These are phyloP conservation scores for Cephus rjabovi DNA, from an alignment of 2,888 invertebrate genomes.

Conservation along the genomic window DNA sequence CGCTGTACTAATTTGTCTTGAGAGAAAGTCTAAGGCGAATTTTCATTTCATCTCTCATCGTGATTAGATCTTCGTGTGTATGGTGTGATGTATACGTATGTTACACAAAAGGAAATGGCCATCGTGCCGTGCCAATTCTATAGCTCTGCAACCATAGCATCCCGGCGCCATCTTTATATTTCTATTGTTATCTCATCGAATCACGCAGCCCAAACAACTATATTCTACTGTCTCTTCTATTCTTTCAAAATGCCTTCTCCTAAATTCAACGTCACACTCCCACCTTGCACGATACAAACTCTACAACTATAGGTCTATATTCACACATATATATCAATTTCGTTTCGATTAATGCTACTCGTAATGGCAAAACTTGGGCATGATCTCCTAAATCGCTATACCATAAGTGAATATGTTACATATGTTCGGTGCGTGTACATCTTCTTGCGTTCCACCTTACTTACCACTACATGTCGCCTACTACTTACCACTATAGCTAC, in stretches of 20 bases:
- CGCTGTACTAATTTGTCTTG: neutral
- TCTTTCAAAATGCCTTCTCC: neutral
- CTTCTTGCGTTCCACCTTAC: slow-evolving; percentile 23
- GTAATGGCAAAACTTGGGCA: slow-evolving; percentile 43
- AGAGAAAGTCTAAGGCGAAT: neutral
- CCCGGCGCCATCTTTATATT: neutral
- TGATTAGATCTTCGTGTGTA: neutral
- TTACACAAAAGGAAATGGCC: neutral
- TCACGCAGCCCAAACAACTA: neutral
- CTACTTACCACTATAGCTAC: neutral
- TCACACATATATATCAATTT: slow-evolving; percentile 49
- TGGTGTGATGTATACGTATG: neutral
- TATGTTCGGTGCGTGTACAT: slow-evolving; percentile 31
- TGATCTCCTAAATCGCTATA: slow-evolving; percentile 22
- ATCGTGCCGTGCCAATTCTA: neutral
- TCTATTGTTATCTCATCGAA: neutral
- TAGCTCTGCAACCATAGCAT: neutral
- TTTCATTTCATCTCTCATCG: neutral
- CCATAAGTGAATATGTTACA: slow-evolving; percentile 50
- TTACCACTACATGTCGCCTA: slow-evolving; percentile 2
- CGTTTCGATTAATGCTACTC: slow-evolving; percentile 39
- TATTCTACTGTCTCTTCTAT: neutral
- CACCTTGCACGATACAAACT: slow-evolving; percentile 39
- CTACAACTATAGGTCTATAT: slow-evolving; percentile 48
- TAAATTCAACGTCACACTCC: neutral